Evolutionary conservation across 2,888 invertebrate species (phyloP), one percentile per base, ranked within the genome.

Genomic region (Lampropteryx suffumata): DNA sequence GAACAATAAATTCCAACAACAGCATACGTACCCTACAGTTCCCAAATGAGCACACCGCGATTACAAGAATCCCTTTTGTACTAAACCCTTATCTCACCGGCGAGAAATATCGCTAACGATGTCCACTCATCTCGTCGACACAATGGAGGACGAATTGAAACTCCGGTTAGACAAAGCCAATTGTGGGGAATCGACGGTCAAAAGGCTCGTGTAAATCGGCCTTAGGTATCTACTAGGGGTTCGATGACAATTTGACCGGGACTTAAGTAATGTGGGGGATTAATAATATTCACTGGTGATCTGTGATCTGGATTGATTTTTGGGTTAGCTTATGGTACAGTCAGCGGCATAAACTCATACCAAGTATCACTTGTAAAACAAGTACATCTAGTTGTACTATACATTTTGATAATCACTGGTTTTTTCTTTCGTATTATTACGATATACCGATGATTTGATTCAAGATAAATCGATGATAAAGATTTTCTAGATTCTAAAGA

Each of bases 101-200:
- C 67, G 68, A 69, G 77, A 74, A 76, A 79, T 78, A 72, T 75
- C 70, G 65, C 82, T 88, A 88, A 88, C 84, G 89, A 87, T 81
- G 71, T 82, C 87, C 87, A 87, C 89, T 88, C 88, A 79, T 84
- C 83, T 77, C 76, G 55, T 51, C 62, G 75, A 77, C 85, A 87
- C 87, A 88, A 89, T 86, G 77, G 81, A 52, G 64, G 65, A 78
- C 79, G 85, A 86, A 89, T 87, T 87, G 87, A 85, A 87, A 85
- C 81, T 77, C 63, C 69, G 75, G 71, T 79, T 82, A 84, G 84
- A 85, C 88, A 87, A 87, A 79, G 76, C 68, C 76, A 74, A 78
- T 76, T 73, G 70, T 68, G 67, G 68, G 76, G 72, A 75, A 77
- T 72, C 68, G 70, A 45, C 70, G 67, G 70, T 72, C 75, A 76